Base-by-base conservation (phyloP, 2,797 vertebrate genomes). In the Pteronotus mesoamericanus region DNA sequence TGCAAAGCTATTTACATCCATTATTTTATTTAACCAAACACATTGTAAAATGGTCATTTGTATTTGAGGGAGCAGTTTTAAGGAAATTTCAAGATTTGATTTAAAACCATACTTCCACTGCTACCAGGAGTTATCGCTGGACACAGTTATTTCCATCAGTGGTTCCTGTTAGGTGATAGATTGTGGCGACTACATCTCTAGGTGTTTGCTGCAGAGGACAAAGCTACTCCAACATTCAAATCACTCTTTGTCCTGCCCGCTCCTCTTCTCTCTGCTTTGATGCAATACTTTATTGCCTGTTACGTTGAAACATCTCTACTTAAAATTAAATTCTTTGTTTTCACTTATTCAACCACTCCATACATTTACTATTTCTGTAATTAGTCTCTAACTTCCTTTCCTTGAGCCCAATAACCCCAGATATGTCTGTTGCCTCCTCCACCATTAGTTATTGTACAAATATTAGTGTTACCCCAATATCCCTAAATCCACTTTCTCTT, bases 1-100 rank as follows among this genome's bases (percentile, higher is more conserved):
- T 84, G 48, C 83, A 95, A 95, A 94, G 82, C 57, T 53, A 46
- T 93, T 89, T 74, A 74, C 57, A 95, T 64, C 78, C 86, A 77
- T 90, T 91, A 92, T 89, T 97, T 88, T 94, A 96, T 94, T 94
- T 91, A 91, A 96, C 92, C 79, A 83, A 88, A 92, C 66, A 89
- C 66, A 68, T 39, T 55, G 21, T 68, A 96, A 95, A 64, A 95
- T 57, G 64, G 24, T 86, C 82, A 80, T 96, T 97, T 96, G 95
- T 96, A 91, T 91, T 92, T 89, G 57, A 97, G 96, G 69, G 90
- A 78, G 68, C 39, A 83, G 55, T 59, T 88, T 71, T 57, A 69
- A 95, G 71, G 22, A 97, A 57, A 94, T 91, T 95, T 93, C 72
- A 77, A 83, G 89, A 94, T 92, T 85, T 90, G 78, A 93, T 89